Evolutionary conservation across 2,113 vertebrate genomes (phyloP), one percentile per base, ranked within the genome.

Genomic region (Nanorana parkeri): DNA sequence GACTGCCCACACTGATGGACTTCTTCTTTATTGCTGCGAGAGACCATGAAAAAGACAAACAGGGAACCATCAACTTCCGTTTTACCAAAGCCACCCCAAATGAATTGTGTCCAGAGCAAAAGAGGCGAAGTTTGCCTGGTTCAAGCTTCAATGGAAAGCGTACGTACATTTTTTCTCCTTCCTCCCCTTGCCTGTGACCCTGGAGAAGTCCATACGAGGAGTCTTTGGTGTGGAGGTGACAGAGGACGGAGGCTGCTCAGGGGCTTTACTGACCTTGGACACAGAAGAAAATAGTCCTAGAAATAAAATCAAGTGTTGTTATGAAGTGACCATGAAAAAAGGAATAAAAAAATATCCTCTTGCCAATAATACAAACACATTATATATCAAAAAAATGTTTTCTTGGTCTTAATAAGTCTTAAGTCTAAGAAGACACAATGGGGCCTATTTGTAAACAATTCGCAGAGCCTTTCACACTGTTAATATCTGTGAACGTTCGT

Each of bases 261-360:
- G 85, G 0, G 84, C 90, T 85, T 96, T 96, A 88, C 91, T 92
- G 77, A 97, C 95, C 91, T 97, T 97, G 52, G 96, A 97, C 79
- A 96, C 96, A 0, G 96, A 95, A 11, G 95, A 94, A 68, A 97
- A 97, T 41, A 97, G 92, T 61, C 96, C 96, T 97, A 87, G 80
- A 47, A 78, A 15, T 1, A 60, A 58, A 32, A 16, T 10, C n/a
- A 61, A 8, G 20, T 21, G 15, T 8, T 58, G 13, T 13, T 20
- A 55, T n/a, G 84, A n/a, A 78, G 67, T 5, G 6, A n/a, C 2
- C 19, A 58, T 23, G 17, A n/a, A 5, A 17, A 52, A 47, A 36
- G 6, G 32, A 6, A n/a, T n/a, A n/a, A n/a, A n/a, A n/a, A n/a
- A n/a, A n/a, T n/a, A n/a, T n/a, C n/a, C n/a, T n/a, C n/a, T n/a